phyloP scores from a whole-genome alignment of 2,113 vertebrate species.

The Thymallus thymallus region DNA sequence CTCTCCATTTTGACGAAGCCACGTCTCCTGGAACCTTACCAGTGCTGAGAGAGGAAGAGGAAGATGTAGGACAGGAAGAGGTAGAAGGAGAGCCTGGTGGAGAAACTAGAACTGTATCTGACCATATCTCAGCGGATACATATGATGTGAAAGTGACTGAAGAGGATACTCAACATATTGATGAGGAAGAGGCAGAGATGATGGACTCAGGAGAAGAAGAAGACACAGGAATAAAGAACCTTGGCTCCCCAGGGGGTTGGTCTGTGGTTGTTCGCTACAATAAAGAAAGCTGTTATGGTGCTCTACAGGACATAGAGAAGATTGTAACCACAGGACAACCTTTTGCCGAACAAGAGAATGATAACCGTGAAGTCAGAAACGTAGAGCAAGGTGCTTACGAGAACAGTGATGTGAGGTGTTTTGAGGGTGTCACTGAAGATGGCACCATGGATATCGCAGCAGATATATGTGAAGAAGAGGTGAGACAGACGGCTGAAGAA shows the following conservation, averaged over 20 bases:
- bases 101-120: constrained; percentile 17
- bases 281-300: neutral
- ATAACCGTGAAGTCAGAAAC: constrained; percentile 48
- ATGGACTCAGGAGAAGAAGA: constrained; percentile 16
- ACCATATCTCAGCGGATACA: neutral
- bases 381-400: constrained; percentile 40
- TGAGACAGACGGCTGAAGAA: constrained; percentile 26
- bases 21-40: constrained; percentile 7
- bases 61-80: constrained; percentile 16
- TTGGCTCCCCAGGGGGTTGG: constrained; percentile 21
- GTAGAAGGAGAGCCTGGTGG: constrained; percentile 45
- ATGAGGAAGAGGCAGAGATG: constrained; percentile 8
- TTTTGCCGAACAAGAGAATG: constrained; percentile 28
- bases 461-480: constrained; percentile 28
- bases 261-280: constrained; percentile 19
- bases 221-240: constrained; percentile 21
- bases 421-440: constrained; percentile 36
- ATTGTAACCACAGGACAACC: constrained; percentile 42
- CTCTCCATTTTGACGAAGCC: constrained; percentile 48
- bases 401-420: constrained; percentile 47
- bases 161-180: constrained; percentile 20
- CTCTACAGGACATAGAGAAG: constrained; percentile 39
- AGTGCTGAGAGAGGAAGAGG: constrained; percentile 33
- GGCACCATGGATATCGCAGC: constrained; percentile 22
- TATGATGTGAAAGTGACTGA: constrained; percentile 10